Base-by-base conservation (phyloP, 2,888 invertebrate genomes). In the Erynnis tages region DNA sequence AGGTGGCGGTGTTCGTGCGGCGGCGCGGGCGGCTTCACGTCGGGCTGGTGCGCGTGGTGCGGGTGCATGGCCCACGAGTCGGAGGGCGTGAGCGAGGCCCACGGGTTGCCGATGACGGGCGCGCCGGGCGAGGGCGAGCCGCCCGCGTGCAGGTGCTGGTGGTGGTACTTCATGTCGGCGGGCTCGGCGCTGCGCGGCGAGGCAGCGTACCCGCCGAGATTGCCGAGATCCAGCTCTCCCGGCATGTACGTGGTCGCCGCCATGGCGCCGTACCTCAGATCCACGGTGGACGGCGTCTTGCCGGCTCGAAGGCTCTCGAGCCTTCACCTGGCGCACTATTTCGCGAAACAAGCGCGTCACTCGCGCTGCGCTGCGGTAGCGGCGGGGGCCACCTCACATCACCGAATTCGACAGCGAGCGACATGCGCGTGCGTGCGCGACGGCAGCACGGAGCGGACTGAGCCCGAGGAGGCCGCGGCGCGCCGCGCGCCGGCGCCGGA, bases 171-270 rank as follows among this genome's bases (percentile, higher is more conserved):
- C 97, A 98, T 97, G 88, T 98, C 98, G 73, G 95, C 94, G 73
- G 95, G 95, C 90, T 96, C 96, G 73, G 95, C 96, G 69, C 94
- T 94, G 76, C 96, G 93, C 79, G 96, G 96, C 91, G 96, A 96
- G 85, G 94, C 94, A 81, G 93, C 93, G 82, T 96, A 96, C 82
- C 94, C 94, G 84, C 94, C 94, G 76, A 93, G 91, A 89, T 93
- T 93, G 78, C 95, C 94, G 81, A 94, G 92, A 90, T 96, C 96
- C 90, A 95, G 93, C 85, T 95, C 93, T 84, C 95, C 94, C 91
- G 96, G 95, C 93, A 97, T 95, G 91, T 97, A 97, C 91, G 96
- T 95, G 91, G 97, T 96, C 92, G 97, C 96, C 93, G 97, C 96
- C 96, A 97, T 97, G 94, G 94, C 94, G 92, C 92, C 92, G 92